A percentile compares a stretch with the other conserved stretches of the same genome.
Conservation (phyloP, 2,888 invertebrate genomes). For the Heliconius hortense region DNA sequence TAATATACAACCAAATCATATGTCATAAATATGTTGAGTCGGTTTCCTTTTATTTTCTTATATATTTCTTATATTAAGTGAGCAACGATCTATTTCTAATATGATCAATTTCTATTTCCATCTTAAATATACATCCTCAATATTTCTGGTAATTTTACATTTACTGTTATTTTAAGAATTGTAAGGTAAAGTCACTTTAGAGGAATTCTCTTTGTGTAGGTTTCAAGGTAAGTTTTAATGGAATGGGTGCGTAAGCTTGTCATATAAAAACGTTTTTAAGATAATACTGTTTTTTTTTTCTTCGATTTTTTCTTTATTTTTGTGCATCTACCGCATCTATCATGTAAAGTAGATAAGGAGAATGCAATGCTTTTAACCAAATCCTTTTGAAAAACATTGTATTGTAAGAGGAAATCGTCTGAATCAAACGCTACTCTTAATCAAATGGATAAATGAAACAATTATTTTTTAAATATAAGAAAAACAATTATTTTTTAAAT, state of each 20-base stretch:
- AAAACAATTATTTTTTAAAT: background rate
- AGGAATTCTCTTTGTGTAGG: constrained; percentile 28
- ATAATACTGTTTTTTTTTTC: constrained; percentile 1
- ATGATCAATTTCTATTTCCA: background rate
- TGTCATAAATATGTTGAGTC: background rate
- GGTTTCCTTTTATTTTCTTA: background rate
- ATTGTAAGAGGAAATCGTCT: too few relatives aligned
- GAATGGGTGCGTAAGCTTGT: constrained; percentile 22
- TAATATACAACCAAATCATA: background rate
- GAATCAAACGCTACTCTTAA: too few relatives aligned
- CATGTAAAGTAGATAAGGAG: background rate
- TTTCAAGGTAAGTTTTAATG: constrained; percentile 28
- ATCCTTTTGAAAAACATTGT: too few relatives aligned
- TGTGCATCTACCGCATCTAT: background rate
- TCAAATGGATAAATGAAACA: too few relatives aligned
- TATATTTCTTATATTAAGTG: background rate
- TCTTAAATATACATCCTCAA: background rate
- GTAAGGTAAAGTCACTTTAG: constrained; percentile 23
- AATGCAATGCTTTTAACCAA: too few relatives aligned
- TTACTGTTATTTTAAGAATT: constrained; percentile 10
- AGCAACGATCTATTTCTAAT: background rate
- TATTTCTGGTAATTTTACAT: constrained; percentile 14
- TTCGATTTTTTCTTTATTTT: background rate
- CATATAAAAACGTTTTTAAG: constrained; percentile 19
- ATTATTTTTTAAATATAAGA: background rate